A percentile compares a stretch with the other conserved stretches of the same genome.
phyloP scores from a whole-genome alignment of 2,113 vertebrate species.

The Sprattus sprattus region DNA sequence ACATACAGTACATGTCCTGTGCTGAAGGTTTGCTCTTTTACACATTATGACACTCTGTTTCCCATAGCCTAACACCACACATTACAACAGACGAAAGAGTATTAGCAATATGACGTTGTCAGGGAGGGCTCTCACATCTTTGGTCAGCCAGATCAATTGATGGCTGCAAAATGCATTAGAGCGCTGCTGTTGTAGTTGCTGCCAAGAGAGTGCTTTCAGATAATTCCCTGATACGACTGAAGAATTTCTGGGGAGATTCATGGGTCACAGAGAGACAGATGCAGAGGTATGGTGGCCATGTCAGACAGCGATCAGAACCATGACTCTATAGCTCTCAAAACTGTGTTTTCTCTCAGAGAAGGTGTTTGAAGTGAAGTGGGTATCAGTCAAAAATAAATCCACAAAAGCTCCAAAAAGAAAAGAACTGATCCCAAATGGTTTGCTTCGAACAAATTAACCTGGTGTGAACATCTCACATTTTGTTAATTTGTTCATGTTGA shows the following conservation, averaged over 20 bases:
- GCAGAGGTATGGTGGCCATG: not conserved
- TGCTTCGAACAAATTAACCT: not conserved
- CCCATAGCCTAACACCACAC: not conserved
- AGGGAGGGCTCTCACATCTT: not conserved
- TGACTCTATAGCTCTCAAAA: not conserved
- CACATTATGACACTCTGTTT: not conserved
- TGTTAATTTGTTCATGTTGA: no score
- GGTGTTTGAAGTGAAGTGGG: no score
- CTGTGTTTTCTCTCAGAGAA: not conserved
- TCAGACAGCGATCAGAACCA: not conserved
- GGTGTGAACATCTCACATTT: not conserved
- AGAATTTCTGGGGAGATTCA: not conserved
- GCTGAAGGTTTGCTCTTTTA: not conserved
- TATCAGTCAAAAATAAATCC: no score
- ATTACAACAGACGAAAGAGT: not conserved
- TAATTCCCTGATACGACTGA: not conserved
- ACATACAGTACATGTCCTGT: no score
- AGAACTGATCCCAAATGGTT: not conserved
- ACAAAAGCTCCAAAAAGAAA: no score
- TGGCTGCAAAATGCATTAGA: not conserved
- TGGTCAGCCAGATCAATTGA: slow-evolving; percentile 1
- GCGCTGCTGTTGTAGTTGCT: not conserved
- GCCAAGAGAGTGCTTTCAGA: not conserved
- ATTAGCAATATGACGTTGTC: not conserved
- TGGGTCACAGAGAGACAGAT: not conserved